Conservation (phyloP, 2,113 vertebrate genomes). For the Protobothrops mucrosquamatus region DNA sequence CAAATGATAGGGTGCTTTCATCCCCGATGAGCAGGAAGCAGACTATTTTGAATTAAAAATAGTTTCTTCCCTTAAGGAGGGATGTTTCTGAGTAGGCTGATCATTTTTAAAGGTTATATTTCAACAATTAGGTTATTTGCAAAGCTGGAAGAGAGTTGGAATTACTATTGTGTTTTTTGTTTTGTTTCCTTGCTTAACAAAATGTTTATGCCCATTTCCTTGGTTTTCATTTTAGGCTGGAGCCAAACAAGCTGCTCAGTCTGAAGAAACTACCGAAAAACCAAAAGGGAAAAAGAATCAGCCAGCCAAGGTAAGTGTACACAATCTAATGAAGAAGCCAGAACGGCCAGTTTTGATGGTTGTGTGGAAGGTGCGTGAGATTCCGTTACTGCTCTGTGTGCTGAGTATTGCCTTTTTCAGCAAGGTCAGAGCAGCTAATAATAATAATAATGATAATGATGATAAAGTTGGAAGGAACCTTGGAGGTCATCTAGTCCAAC, state of each 20-base stretch:
- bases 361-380: background rate
- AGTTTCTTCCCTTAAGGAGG: background rate
- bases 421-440: too few species aligned
- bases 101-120: background rate
- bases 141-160: background rate
- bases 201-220: background rate
- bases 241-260: background rate
- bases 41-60: background rate
- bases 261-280: background rate
- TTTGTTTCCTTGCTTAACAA: background rate
- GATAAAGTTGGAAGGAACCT: too few species aligned
- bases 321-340: too few species aligned
- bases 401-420: background rate
- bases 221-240: background rate
- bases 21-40: background rate
- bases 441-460: too few species aligned
- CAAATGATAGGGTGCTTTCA: background rate
- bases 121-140: background rate
- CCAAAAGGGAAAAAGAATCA: constrained; percentile 21
- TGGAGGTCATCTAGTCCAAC: too few species aligned
- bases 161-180: background rate
- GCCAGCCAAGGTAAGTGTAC: background rate
- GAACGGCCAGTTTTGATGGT: too few species aligned
- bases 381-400: background rate
- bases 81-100: background rate